Evolutionary conservation across 2,797 vertebrate species (phyloP), one percentile per base, ranked within the genome.

Genomic region (Chiroxiphia lanceolata): DNA sequence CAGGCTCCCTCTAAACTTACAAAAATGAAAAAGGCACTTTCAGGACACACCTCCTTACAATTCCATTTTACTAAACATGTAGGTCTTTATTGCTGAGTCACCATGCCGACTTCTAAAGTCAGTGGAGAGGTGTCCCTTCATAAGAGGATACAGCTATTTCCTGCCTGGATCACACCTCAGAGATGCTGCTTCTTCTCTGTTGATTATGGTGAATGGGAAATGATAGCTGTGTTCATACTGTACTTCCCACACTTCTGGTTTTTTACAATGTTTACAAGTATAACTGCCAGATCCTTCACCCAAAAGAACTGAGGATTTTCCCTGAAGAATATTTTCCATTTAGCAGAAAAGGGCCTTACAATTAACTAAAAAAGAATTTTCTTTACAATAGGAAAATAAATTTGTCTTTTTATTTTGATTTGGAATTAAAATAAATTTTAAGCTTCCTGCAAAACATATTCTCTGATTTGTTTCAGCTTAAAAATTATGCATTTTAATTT

Each of bases 71-170:
- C 16, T 70, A 47, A 65, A 38, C 5, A 4, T 9, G 10, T 44
- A 36, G 31, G 16, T 8, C 7, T 63, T 59, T 40, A 65, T 4
- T 56, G 36, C 23, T 53, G 44, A 63, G 21, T 72, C 44, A 83
- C n/a, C 25, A 34, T 29, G 16, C 3, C 13, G 23, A 9, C 3
- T 47, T 70, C 56, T 54, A 44, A 65, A 77, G 51, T 20, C 22
- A 27, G 29, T 6, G 17, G 25, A 61, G 23, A 65, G 3, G 5
- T 23, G 11, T 8, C 29, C 15, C 42, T 42, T 78, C 57, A 19
- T 0, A 4, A 17, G 11, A 18, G 8, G 68, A 38, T 5, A 19
- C 0, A 0, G 21, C 8, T 27, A 36, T 21, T 34, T 70, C 9
- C 64, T 70, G 44, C 51, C 38, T 54, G 36, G 31, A 67, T 87